Evolutionary conservation across 2,888 invertebrate species (phyloP), one percentile per base, ranked within the genome.

Genomic region (Idaea aversata): DNA sequence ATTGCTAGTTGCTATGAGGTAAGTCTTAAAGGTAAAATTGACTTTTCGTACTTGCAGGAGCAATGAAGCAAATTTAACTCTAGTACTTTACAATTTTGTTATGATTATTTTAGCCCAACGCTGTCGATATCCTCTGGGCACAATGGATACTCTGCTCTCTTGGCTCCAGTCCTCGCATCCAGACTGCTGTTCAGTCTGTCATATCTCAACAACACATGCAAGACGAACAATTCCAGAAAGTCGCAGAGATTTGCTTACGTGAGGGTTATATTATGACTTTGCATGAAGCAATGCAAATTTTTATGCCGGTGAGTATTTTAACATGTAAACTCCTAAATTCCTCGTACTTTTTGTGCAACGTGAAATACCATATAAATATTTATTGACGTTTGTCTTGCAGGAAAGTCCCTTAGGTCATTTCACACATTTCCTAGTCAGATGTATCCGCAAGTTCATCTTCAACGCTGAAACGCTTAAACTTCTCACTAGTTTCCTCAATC

Each of bases 1-100:
- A 88, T 96, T 59, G 96, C 96, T 15, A 94, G 95, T 67, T 95
- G 95, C 79, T 96, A 95, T 78, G 95, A 96, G 93, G 95, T 95
- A 77, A 77, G 64, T 4, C 47, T 47, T 5, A 5, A 36, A 36
- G 57, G 5, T 58, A 0, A 15, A 58, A 58, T 3, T 58, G 16
- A 57, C 5, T 15, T 59, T 15, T 16, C 5, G 58, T 4, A 15
- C 6, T 15, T 59, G 58, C 25, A 25, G 25, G 25, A 25, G 25
- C 25, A 59, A 59, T 15, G 5, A 59, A 10, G 7, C 15, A 15
- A 5, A 6, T 38, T 62, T 25, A 36, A 10, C 61, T n/a, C 59
- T 57, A 15, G 16, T 59, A 15, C 15, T 6, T 6, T 59, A 25
- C 4, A 35, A 35, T 58, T 61, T 6, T 15, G 6, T 38, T 57